Conservation (phyloP, 2,797 vertebrate species). For the Vireo griseus region DNA sequence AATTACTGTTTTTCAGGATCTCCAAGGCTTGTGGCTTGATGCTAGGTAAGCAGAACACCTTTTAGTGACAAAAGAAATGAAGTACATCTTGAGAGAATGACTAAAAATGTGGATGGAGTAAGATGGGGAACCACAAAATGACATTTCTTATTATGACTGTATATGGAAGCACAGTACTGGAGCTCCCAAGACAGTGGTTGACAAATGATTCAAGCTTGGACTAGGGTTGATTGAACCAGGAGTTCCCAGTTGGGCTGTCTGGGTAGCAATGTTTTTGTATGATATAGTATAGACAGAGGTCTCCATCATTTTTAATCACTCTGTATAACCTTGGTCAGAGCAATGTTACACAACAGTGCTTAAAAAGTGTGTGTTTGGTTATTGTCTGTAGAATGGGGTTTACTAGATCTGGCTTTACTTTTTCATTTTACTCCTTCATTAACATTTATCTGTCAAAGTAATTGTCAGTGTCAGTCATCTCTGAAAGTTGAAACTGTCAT, state of each 20-base stretch:
- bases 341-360: not conserved
- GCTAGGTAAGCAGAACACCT: not conserved
- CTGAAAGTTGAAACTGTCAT: not conserved
- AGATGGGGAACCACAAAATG: not conserved
- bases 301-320: not conserved
- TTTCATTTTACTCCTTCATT: not conserved
- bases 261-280: slow-evolving; percentile 8
- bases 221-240: not conserved
- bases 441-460: not conserved
- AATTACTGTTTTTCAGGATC: not conserved
- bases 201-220: not conserved
- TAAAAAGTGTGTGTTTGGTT: not conserved
- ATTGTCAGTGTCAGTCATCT: not conserved
- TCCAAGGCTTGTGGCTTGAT: not conserved
- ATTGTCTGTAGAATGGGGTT: not conserved
- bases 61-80: not conserved
- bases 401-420: not conserved
- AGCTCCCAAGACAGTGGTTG: not conserved
- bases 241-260: not conserved
- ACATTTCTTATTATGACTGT: not conserved
- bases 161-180: not conserved
- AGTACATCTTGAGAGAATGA: not conserved
- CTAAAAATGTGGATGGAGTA: not conserved
- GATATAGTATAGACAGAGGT: not conserved
- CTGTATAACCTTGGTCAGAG: not conserved